Evolutionary conservation across 1,140 invertebrate genomes (phyloP).

Genomic region (Drosophila navojoa): DNA sequence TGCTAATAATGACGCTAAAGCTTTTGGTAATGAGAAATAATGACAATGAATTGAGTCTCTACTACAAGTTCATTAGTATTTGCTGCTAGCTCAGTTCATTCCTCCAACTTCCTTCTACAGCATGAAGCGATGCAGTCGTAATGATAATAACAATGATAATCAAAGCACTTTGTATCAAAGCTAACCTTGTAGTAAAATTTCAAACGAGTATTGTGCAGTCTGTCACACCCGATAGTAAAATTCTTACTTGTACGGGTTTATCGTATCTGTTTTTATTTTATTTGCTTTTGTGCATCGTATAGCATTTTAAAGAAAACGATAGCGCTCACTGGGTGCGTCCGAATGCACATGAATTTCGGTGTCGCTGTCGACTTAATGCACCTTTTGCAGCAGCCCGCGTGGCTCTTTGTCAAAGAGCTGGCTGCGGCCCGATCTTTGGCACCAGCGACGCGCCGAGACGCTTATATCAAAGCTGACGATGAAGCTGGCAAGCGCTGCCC

Average conservation of each 20-base stretch:
- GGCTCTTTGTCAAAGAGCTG: conserved; percentile 27
- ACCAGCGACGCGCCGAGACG: neutral
- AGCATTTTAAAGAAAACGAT: conserved; percentile 15
- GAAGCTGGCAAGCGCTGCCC: neutral
- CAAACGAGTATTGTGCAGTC: neutral
- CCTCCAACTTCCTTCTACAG: too few relatives aligned
- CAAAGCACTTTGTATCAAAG: too few relatives aligned
- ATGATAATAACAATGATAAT: too few relatives aligned
- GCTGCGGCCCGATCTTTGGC: conserved; percentile 21
- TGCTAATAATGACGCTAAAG: too few relatives aligned
- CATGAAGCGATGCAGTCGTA: too few relatives aligned
- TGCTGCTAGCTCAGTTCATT: too few relatives aligned
- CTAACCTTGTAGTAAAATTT: too few relatives aligned
- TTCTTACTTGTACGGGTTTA: neutral
- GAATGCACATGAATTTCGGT: conserved; percentile 25
- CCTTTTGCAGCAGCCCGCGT: conserved; percentile 2
- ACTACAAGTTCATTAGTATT: too few relatives aligned
- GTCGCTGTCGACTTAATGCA: conserved; percentile 34
- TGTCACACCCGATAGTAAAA: neutral
- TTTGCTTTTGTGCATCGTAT: neutral
- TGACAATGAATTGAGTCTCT: too few relatives aligned
- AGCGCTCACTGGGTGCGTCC: conserved; percentile 27
- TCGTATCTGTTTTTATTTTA: neutral
- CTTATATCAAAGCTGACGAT: conserved; percentile 8
- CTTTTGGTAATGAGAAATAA: too few relatives aligned